phyloP scores from a whole-genome alignment of 2,113 vertebrate genomes.

The Etheostoma spectabile region DNA sequence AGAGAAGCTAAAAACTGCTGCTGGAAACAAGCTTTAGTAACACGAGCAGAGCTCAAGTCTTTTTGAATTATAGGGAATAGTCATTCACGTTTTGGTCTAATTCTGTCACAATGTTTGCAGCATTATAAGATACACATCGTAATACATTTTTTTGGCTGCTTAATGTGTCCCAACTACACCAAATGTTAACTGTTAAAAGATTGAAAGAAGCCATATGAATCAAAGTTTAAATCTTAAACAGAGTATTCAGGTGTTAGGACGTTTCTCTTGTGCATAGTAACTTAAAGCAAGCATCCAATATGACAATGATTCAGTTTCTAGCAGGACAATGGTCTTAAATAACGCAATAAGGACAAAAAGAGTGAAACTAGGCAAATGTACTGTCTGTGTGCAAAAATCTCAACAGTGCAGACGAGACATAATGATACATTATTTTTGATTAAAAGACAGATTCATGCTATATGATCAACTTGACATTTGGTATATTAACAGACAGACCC shows the following conservation, averaged over 20 bases:
- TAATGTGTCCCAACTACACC: neutral
- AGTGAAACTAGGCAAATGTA: neutral
- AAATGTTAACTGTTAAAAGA: neutral
- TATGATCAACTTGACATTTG: neutral
- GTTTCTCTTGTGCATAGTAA: neutral
- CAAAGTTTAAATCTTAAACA: neutral
- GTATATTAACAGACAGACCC: neutral
- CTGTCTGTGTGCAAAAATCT: neutral
- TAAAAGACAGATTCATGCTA: neutral
- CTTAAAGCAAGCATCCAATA: neutral
- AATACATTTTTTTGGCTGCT: neutral
- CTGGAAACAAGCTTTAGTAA: conserved; percentile 17
- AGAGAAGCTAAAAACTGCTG: conserved; percentile 21
- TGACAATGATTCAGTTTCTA: neutral
- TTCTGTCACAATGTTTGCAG: neutral
- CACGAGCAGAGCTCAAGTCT: conserved; percentile 2
- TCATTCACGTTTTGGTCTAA: conserved; percentile 3
- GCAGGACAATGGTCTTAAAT: neutral
- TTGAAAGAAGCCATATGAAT: neutral
- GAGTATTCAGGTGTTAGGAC: neutral
- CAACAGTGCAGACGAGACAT: neutral
- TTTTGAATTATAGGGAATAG: neutral
- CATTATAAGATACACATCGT: neutral
- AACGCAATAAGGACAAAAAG: neutral
- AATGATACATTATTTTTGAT: neutral